Conservation (phyloP, 35 echinoderm and acorn worm species). For the Apostichopus parvimensis region DNA sequence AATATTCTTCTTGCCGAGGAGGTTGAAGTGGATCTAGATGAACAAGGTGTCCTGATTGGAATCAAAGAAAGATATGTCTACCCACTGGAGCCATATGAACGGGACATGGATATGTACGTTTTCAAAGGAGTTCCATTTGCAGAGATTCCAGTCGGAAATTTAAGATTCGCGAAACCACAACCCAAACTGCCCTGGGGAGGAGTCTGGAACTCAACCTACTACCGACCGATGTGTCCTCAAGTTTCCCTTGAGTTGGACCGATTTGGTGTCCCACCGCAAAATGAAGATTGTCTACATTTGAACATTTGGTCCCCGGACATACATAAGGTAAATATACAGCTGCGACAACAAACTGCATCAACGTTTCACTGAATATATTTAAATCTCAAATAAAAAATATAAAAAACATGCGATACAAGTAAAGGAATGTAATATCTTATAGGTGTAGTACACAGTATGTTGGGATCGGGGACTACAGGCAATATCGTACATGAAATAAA, state of each 20-base stretch:
- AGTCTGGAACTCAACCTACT: constrained; percentile 56
- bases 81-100: constrained; percentile 25
- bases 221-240: constrained; percentile 45
- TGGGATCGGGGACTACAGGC: too few species aligned
- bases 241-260: constrained; percentile 7
- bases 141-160: constrained; percentile 65
- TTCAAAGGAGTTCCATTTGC: constrained; percentile 81
- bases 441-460: too few species aligned
- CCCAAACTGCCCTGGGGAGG: constrained; percentile 57
- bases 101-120: constrained; percentile 25
- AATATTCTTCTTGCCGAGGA: not conserved
- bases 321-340: constrained; percentile 46
- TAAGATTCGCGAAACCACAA: constrained; percentile 75
- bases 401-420: too few species aligned
- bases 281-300: constrained; percentile 86
- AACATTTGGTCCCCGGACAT: constrained; percentile 81
- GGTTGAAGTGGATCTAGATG: constrained; percentile 2
- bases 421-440: too few species aligned
- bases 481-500: too few species aligned
- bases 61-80: constrained; percentile 27
- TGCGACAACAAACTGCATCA: not conserved
- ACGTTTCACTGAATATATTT: not conserved
- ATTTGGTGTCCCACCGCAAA: constrained; percentile 51
- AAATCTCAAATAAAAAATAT: too few species aligned
- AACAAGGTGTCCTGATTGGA: constrained; percentile 16